Conservation (phyloP, 1,140 invertebrate genomes). For the Cotesia typhae region DNA sequence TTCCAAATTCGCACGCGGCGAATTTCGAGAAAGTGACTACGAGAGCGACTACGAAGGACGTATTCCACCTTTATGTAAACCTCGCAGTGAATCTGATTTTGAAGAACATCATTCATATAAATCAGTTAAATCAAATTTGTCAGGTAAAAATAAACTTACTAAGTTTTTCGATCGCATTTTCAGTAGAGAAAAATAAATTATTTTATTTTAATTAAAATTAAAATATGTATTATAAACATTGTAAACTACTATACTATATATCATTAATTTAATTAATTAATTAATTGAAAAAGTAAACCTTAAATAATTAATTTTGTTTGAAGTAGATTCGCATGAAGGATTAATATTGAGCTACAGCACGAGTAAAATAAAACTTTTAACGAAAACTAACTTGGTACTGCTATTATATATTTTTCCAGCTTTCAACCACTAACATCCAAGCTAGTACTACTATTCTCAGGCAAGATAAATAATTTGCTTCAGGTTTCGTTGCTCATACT, state of each 20-base stretch:
- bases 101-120: conserved; percentile 67
- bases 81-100: conserved; percentile 63
- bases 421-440: conserved; percentile 48
- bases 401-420: conserved; percentile 54
- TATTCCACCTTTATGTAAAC: conserved; percentile 71
- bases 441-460: conserved; percentile 32
- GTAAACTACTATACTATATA: not conserved
- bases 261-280: not conserved
- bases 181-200: not conserved
- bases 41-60: conserved; percentile 77
- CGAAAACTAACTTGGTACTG: conserved; percentile 34
- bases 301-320: conserved; percentile 28
- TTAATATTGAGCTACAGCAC: conserved; percentile 9
- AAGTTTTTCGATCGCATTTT: not conserved
- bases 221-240: too few species aligned
- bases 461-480: conserved; percentile 49
- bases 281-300: conserved; percentile 19
- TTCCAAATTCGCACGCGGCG: conserved; percentile 74
- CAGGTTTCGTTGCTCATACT: conserved; percentile 47
- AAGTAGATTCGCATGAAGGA: conserved; percentile 21
- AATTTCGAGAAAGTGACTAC: conserved; percentile 77
- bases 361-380: conserved; percentile 26
- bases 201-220: not conserved
- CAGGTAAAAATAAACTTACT: conserved; percentile 56
- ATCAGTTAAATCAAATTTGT: conserved; percentile 69